Base-by-base conservation (phyloP, 2,113 vertebrate species). In the Pluvianellus socialis region DNA sequence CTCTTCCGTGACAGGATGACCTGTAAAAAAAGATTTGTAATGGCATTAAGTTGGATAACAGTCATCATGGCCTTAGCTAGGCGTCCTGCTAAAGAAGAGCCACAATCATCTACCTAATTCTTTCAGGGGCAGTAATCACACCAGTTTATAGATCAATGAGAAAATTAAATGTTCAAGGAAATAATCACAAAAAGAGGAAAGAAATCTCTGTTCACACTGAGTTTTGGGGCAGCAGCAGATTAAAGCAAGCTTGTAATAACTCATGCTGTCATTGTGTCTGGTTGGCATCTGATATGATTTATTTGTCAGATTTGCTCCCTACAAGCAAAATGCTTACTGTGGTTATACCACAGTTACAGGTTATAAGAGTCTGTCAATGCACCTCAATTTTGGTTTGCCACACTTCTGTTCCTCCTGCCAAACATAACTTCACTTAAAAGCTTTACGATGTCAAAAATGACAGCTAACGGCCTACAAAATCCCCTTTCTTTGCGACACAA, bases 381-480 rank as follows among this genome's bases (percentile, higher is more conserved):
- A 90, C 81, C 82, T 90, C 72, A 35, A 3, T 71, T 90, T 93
- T 77, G 85, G 90, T 86, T 88, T 74, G 82, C 82, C 92, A 88
- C 82, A 62, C 55, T 77, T 71, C 68, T 33, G 33, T 65, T 87
- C 88, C 86, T 90, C 50, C 75, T 92, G 88, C 82, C 63, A 83
- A 70, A 59, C 49, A 8, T 3, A 59, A 28, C 13, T 73, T 58
- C 72, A 33, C 63, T 88, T 42, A 65, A n/a, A 86, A 67, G n/a
- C n/a, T 79, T 83, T 70, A 35, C 3, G 1, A 42, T 38, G 61
- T 73, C 92, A 88, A 38, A 94, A 91, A 18, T 14, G 23, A 35
- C 82, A 81, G 50, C 23, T 33, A 79, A 53, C 2, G 3, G 59
- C 53, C 59, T 61, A 83, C 74, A 88, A 65, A 65, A 76, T 45